Percentiles rank a stretch among this genome's conserved stretches.
Evolutionary conservation across 2,113 vertebrate genomes (phyloP).

Genomic region (Notothenia rossii): DNA sequence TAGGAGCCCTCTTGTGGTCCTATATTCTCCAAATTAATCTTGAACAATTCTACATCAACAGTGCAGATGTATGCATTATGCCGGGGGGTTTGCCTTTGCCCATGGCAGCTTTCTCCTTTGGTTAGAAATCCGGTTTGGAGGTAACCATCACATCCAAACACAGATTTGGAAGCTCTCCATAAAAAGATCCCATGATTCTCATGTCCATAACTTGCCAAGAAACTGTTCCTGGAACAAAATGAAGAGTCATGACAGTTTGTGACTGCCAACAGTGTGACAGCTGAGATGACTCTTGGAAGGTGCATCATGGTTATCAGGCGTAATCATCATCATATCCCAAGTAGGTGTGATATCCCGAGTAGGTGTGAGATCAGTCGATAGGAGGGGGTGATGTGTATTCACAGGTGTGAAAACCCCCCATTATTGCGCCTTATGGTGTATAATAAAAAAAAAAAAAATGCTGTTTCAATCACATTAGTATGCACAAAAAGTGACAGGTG

Average conservation of each 20-base stretch:
- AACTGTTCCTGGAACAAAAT: conserved; percentile 38
- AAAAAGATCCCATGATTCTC: conserved; percentile 22
- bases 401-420: too few relatives aligned
- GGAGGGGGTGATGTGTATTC: too few relatives aligned
- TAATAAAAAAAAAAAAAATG: too few relatives aligned
- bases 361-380: too few relatives aligned
- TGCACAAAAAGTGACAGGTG: too few relatives aligned
- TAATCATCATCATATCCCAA: conserved; percentile 2
- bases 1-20: conserved; percentile 66
- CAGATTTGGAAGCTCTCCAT: conserved; percentile 29
- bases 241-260: conserved; percentile 32
- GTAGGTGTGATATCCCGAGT: too few relatives aligned
- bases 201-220: conserved; percentile 21
- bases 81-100: conserved; percentile 3
- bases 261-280: conserved; percentile 25
- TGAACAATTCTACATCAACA: conserved; percentile 64
- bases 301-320: conserved; percentile 6
- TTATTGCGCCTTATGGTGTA: too few relatives aligned
- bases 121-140: conserved; percentile 22
- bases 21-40: conserved; percentile 61
- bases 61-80: conserved; percentile 54
- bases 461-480: too few relatives aligned
- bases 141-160: conserved; percentile 20
- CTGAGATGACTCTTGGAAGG: conserved; percentile 36
- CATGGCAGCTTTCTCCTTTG: conserved; percentile 27